These are phyloP conservation scores for Hydropsyche betteni DNA, from an alignment of 2,888 invertebrate species.

Conservation along the genomic window DNA sequence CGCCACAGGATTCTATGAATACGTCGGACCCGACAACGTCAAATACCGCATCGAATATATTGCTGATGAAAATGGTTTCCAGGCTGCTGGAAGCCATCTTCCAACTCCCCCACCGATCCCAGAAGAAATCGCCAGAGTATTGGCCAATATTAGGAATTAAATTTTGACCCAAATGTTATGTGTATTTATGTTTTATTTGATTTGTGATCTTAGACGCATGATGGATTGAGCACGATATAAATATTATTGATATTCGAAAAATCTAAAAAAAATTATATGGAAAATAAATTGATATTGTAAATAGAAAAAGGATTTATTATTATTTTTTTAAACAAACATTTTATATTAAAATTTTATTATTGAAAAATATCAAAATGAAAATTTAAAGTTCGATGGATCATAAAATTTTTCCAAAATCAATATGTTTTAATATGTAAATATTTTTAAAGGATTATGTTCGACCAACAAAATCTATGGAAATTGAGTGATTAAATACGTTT, in stretches of 20 bases:
- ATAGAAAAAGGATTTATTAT: too few species aligned
- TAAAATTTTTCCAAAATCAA: too few species aligned
- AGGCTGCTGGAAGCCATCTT: constrained; percentile 55
- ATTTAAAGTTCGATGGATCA: too few species aligned
- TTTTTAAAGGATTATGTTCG: too few species aligned
- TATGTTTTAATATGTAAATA: too few species aligned
- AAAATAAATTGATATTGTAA: too few species aligned
- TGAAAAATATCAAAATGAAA: too few species aligned
- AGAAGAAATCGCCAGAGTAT: constrained; percentile 53
- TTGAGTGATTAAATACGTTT: too few species aligned
- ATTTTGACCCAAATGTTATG: not conserved
- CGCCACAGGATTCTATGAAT: constrained; percentile 66
- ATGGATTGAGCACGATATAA: not conserved
- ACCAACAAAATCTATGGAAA: too few species aligned
- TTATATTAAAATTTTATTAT: too few species aligned
- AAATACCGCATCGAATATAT: constrained; percentile 65
- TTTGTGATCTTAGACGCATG: not conserved
- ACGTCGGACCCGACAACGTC: constrained; percentile 67
- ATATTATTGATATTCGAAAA: constrained; percentile 4
- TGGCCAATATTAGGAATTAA: constrained; percentile 13
- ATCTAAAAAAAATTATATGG: constrained; percentile 1
- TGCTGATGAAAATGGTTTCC: constrained; percentile 67
- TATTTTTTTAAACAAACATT: too few species aligned
- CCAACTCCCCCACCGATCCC: constrained; percentile 56
- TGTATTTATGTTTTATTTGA: constrained; percentile 1